Conservation (phyloP, 2,797 vertebrate species). For the Cyprinodon diabolis region DNA sequence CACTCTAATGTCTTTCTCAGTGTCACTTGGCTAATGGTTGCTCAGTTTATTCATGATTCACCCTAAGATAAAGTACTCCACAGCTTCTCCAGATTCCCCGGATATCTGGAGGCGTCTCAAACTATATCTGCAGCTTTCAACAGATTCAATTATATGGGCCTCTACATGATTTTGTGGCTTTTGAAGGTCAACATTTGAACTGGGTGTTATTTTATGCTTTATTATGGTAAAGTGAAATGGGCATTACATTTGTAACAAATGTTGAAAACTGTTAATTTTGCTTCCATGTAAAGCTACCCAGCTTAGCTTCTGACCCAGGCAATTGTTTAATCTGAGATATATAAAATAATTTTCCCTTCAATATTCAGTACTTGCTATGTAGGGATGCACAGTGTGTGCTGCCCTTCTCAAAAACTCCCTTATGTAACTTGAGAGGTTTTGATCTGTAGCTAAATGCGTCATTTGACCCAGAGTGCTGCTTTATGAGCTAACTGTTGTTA, state of each 20-base stretch:
- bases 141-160: background rate
- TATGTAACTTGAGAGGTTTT: no score
- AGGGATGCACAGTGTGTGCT: no score
- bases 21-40: background rate
- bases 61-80: background rate
- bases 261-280: background rate
- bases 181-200: background rate
- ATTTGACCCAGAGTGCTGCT: no score
- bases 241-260: background rate
- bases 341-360: no score
- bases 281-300: background rate
- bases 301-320: no score
- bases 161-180: background rate
- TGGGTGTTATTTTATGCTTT: background rate
- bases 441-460: no score
- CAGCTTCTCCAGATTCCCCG: background rate
- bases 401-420: no score
- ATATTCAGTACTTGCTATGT: no score
- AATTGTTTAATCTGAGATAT: no score
- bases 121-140: no score
- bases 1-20: background rate
- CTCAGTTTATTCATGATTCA: background rate
- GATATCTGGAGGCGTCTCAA: background rate
- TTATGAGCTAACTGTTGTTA: no score
- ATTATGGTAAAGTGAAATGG: background rate